Evolutionary conservation across 2,113 vertebrate species (phyloP).

Genomic region (Glaucomys volans): DNA sequence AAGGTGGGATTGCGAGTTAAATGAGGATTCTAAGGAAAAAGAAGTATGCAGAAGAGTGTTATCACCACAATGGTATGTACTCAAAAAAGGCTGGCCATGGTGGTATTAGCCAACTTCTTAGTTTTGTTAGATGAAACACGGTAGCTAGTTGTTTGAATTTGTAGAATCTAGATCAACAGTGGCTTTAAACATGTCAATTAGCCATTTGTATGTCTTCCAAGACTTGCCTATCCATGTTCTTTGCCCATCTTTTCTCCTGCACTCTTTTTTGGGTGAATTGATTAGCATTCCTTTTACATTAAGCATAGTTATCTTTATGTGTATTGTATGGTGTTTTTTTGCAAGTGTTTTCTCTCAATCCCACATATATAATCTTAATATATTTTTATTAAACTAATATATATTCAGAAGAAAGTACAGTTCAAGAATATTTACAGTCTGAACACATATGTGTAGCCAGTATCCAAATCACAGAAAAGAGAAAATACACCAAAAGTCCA

Average conservation of each 20-base stretch:
- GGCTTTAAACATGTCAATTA: background rate
- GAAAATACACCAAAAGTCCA: background rate
- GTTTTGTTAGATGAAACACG: background rate
- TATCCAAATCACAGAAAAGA: background rate
- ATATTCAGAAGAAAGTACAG: background rate
- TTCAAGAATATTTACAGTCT: background rate
- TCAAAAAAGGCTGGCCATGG: background rate
- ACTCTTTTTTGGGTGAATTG: background rate
- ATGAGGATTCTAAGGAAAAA: background rate
- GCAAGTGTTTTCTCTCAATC: background rate
- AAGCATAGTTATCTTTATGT: background rate
- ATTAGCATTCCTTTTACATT: background rate
- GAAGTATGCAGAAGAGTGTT: background rate
- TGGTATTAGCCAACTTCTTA: background rate
- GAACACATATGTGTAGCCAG: background rate
- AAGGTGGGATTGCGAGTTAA: background rate
- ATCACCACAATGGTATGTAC: too few species aligned
- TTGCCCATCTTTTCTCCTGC: background rate
- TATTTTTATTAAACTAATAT: background rate
- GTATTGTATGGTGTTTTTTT: background rate
- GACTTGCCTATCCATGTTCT: background rate
- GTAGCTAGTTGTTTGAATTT: background rate
- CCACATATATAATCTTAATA: background rate
- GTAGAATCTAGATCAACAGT: background rate
- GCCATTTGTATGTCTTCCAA: background rate